Percentiles rank a stretch among this genome's conserved stretches.
These are phyloP conservation scores for Amblyopsis hoosieri DNA, from an alignment of 2,797 vertebrate species.

Conservation along the genomic window DNA sequence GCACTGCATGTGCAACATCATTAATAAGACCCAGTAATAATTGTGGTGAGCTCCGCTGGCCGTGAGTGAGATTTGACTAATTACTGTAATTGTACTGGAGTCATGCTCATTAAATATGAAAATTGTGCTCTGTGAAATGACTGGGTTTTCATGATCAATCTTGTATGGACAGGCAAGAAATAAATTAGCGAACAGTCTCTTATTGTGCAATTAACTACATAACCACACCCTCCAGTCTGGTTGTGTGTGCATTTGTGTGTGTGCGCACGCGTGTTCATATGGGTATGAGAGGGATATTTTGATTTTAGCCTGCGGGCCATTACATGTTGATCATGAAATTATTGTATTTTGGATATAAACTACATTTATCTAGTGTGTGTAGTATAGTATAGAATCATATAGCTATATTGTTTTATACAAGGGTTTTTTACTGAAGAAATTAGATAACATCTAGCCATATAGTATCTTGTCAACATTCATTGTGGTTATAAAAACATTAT, in stretches of 20 bases:
- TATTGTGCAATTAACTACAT: slow-evolving; percentile 65
- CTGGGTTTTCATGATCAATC: slow-evolving; percentile 90
- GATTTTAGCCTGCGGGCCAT: neutral
- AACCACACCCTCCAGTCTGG: slow-evolving; percentile 53
- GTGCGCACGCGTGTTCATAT: slow-evolving; percentile 4
- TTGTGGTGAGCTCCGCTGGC: slow-evolving; percentile 85
- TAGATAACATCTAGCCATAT: slow-evolving; percentile 56
- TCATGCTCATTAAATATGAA: slow-evolving; percentile 98
- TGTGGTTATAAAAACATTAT: slow-evolving; percentile 64
- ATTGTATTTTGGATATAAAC: slow-evolving; percentile 7
- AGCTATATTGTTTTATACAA: slow-evolving; percentile 38
- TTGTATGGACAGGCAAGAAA: slow-evolving; percentile 82
- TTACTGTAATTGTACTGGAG: slow-evolving; percentile 96
- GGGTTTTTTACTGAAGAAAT: slow-evolving; percentile 35
- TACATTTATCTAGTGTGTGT: neutral
- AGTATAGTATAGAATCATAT: slow-evolving; percentile 45
- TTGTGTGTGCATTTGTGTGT: neutral
- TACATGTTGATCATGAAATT: slow-evolving; percentile 5
- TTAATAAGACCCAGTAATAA: slow-evolving; percentile 95
- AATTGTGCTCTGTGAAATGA: slow-evolving; percentile 85
- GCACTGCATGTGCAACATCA: slow-evolving; percentile 80
- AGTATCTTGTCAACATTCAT: slow-evolving; percentile 38
- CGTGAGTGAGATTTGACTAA: slow-evolving; percentile 94
- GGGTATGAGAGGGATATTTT: slow-evolving; percentile 3
- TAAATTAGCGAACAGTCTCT: slow-evolving; percentile 70